phyloP scores from a whole-genome alignment of 2,888 invertebrate species.

The Bruchidius siliquastri region DNA sequence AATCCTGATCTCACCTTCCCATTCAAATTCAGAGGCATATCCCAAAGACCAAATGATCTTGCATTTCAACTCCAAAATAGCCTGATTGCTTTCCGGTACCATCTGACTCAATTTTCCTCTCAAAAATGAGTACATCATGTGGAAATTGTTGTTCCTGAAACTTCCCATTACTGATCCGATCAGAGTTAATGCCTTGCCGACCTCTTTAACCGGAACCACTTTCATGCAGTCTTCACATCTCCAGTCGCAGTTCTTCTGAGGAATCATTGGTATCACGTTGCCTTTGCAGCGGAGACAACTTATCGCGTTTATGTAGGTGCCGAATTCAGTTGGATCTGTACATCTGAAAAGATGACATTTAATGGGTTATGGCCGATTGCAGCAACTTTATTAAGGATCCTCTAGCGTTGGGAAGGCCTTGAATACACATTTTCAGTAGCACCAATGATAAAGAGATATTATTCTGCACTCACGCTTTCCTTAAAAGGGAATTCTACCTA shows the following conservation, averaged over 20 bases:
- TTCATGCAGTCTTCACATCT: slow-evolving; percentile 53
- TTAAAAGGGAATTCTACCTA: too few relatives aligned
- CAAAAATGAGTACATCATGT: slow-evolving; percentile 55
- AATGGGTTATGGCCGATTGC: too few relatives aligned
- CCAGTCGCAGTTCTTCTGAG: slow-evolving; percentile 55
- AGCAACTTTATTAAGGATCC: too few relatives aligned
- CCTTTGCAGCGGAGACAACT: slow-evolving; percentile 49
- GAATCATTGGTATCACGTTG: slow-evolving; percentile 54
- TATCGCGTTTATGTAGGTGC: slow-evolving; percentile 42
- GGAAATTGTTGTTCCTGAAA: slow-evolving; percentile 50
- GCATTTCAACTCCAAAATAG: slow-evolving; percentile 60
- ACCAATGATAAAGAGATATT: too few relatives aligned
- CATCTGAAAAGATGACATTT: slow-evolving; percentile 48
- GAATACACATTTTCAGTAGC: too few relatives aligned
- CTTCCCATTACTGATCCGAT: slow-evolving; percentile 55
- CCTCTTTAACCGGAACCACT: slow-evolving; percentile 46
- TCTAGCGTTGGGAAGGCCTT: too few relatives aligned
- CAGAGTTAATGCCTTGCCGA: slow-evolving; percentile 50
- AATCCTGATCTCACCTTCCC: slow-evolving; percentile 50
- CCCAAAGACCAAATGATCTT: slow-evolving; percentile 60
- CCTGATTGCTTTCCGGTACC: slow-evolving; percentile 58
- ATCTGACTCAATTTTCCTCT: slow-evolving; percentile 51
- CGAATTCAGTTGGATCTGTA: slow-evolving; percentile 62
- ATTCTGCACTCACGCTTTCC: too few relatives aligned
- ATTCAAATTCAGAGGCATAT: slow-evolving; percentile 52